These are phyloP conservation scores for Ophioninae sp. DNA, from an alignment of 2,888 invertebrate species.

Conservation along the genomic window DNA sequence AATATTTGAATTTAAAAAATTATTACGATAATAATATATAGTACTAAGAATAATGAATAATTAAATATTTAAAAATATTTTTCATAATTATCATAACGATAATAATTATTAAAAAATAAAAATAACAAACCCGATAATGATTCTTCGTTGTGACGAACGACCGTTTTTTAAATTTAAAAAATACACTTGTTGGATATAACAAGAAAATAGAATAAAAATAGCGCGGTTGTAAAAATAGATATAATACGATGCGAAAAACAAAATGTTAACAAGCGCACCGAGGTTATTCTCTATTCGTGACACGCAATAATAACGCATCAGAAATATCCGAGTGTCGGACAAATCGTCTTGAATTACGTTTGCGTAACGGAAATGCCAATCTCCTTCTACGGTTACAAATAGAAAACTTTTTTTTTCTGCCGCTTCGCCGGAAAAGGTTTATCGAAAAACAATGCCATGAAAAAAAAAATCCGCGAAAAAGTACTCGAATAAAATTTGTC, in stretches of 20 bases:
- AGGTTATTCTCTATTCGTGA: background rate
- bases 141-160: background rate
- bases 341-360: conserved; percentile 22
- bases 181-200: background rate
- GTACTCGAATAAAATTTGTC: background rate
- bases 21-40: too few species aligned
- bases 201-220: background rate
- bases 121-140: background rate
- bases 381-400: background rate
- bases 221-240: background rate
- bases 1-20: too few species aligned
- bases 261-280: background rate
- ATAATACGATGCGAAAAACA: background rate
- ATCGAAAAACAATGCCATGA: background rate
- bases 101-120: too few species aligned
- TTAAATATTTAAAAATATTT: too few species aligned
- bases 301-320: background rate
- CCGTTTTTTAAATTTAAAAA: background rate
- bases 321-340: conserved; percentile 18
- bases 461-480: background rate
- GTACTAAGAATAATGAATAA: too few species aligned
- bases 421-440: background rate
- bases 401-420: background rate
- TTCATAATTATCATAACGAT: too few species aligned
- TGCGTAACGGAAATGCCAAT: conserved; percentile 6